These are phyloP conservation scores for Aphyosemion australe DNA, from an alignment of 2,113 vertebrate genomes.

Conservation along the genomic window DNA sequence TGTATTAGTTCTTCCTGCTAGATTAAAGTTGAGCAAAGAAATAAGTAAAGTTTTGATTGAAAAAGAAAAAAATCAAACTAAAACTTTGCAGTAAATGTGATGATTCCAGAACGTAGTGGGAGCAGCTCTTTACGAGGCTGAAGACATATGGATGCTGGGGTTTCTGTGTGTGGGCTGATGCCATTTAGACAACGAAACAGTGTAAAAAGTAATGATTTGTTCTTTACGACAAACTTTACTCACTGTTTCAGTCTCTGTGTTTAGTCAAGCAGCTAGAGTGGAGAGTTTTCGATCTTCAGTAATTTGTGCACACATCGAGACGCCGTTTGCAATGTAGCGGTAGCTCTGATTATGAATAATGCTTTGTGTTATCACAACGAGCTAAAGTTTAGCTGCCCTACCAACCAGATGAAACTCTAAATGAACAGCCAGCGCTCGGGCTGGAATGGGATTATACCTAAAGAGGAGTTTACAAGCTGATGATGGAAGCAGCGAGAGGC, in stretches of 20 bases:
- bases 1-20: no score
- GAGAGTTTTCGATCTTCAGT: background rate
- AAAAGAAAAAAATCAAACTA: no score
- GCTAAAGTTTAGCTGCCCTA: background rate
- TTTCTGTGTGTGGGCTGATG: background rate
- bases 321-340: background rate
- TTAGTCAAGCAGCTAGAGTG: background rate
- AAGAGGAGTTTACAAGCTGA: constrained; percentile 19
- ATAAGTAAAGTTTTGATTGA: no score
- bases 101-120: background rate
- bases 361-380: constrained; percentile 4
- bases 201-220: constrained; percentile 3
- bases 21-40: no score
- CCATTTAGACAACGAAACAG: background rate
- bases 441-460: constrained; percentile 18
- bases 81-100: no score
- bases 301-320: background rate
- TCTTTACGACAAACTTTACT: background rate
- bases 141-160: background rate
- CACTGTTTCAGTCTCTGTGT: background rate
- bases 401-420: constrained; percentile 6
- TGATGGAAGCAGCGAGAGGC: constrained; percentile 16
- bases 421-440: constrained; percentile 2
- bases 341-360: background rate
- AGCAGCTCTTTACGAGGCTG: background rate